Base-by-base conservation (phyloP, 2,797 vertebrate genomes). In the Orestias chungarensis region DNA sequence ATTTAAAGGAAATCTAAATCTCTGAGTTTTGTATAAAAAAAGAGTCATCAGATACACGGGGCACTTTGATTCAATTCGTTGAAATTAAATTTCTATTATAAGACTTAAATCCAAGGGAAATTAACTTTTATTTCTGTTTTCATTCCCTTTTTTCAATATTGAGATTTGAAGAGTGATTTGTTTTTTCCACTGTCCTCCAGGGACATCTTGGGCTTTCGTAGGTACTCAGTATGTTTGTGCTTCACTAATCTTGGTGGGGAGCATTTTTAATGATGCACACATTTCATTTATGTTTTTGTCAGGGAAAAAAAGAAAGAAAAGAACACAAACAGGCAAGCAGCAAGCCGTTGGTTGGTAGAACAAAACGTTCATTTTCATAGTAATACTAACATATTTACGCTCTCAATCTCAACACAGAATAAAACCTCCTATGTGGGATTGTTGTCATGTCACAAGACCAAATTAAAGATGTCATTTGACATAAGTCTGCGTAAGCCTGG, bases 381-480 rank as follows among this genome's bases (percentile, higher is more conserved):
- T 68, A 66, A 67, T n/a, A 61, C 20, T 40, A 25, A 40, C 68
- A 40, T 25, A 59, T 27, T 40, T 79, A 61, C 6, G 70, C 11
- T 49, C 59, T 14, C 55, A 71, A 76, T 75, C 66, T 66, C 29
- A 46, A 12, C 31, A 66, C 27, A 66, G 73, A 64, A 73, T 68
- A 20, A 82, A 82, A 62, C 55, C 52, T 27, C 52, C 20, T 74
- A 46, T 79, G 74, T 75, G 47, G 52, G 55, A 78, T 82, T 85
- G 62, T 76, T 82, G 78, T 90, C 88, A 87, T 65, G 62, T 82
- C 86, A 80, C 68, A 71, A 74, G 44, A 82, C 67, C 43, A 82
- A 91, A 90, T 91, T 81, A 86, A 91, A 92, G 82, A 88, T 91
- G 91, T 90, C 69, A 79, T 91, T 86, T 76, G 76, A 74, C 83